Percentiles rank a stretch among this genome's conserved stretches.
phyloP scores from a whole-genome alignment of 2,888 invertebrate species.

The Poecilobothrus nobilitatus region DNA sequence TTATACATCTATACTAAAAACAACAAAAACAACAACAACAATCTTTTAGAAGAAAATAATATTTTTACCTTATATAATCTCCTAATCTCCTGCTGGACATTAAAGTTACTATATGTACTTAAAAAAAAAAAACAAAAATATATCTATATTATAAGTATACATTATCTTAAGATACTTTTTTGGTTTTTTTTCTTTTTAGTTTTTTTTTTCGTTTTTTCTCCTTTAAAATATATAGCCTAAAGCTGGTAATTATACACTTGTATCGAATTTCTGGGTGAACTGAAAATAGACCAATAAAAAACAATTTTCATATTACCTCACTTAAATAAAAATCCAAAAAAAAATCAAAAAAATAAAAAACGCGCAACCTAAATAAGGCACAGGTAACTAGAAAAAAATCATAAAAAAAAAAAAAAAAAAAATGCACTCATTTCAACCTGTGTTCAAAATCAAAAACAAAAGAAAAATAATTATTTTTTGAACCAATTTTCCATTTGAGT shows the following conservation, averaged over 20 bases:
- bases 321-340: neutral
- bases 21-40: no score
- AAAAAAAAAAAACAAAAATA: neutral
- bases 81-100: neutral
- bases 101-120: neutral
- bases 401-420: no score
- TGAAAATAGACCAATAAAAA: neutral
- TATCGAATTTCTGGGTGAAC: neutral
- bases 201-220: neutral
- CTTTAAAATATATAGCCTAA: neutral
- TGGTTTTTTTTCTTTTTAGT: neutral
- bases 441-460: no score
- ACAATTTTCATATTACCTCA: neutral
- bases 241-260: constrained; percentile 6
- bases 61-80: neutral
- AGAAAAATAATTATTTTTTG: neutral
- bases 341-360: neutral
- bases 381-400: neutral
- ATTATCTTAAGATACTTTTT: no score
- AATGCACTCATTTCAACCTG: no score
- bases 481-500: no score
- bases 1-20: no score
- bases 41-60: no score
- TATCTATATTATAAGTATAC: neutral
- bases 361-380: neutral